Conservation (phyloP, 2,888 invertebrate species). For the Synanthedon andrenaeformis region DNA sequence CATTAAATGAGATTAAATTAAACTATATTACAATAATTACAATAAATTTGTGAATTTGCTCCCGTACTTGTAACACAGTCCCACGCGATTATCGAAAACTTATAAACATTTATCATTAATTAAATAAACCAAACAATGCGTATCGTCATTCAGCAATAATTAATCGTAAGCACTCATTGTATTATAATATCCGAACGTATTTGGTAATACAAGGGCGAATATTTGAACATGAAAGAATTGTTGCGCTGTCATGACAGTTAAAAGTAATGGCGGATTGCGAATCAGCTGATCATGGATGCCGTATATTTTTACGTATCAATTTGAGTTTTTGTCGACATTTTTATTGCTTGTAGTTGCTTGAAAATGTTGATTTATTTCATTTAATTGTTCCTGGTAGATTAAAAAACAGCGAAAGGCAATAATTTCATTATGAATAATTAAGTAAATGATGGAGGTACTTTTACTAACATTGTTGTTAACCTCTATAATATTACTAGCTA, state of each 20-base stretch:
- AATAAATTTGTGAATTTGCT: too few species aligned
- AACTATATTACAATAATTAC: too few species aligned
- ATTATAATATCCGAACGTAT: constrained; percentile 1
- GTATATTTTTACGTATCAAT: background rate
- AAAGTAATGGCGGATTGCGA: background rate
- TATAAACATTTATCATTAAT: background rate
- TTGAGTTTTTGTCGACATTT: background rate
- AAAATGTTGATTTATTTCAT: background rate
- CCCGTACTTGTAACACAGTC: background rate
- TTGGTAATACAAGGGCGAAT: constrained; percentile 10
- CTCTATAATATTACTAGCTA: too few species aligned
- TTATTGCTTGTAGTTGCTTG: background rate
- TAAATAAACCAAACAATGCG: background rate
- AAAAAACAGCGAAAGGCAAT: background rate
- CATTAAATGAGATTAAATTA: too few species aligned
- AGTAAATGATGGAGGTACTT: too few species aligned
- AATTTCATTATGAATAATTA: background rate
- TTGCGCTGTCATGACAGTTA: background rate
- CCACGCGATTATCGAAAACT: background rate
- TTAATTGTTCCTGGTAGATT: background rate
- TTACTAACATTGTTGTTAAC: too few species aligned
- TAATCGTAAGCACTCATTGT: background rate
- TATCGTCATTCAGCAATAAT: background rate
- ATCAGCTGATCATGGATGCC: background rate
- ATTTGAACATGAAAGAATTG: constrained; percentile 5